Evolutionary conservation across 2,888 invertebrate species (phyloP).

Genomic region (Galeopsomyia nigrocyanea): DNA sequence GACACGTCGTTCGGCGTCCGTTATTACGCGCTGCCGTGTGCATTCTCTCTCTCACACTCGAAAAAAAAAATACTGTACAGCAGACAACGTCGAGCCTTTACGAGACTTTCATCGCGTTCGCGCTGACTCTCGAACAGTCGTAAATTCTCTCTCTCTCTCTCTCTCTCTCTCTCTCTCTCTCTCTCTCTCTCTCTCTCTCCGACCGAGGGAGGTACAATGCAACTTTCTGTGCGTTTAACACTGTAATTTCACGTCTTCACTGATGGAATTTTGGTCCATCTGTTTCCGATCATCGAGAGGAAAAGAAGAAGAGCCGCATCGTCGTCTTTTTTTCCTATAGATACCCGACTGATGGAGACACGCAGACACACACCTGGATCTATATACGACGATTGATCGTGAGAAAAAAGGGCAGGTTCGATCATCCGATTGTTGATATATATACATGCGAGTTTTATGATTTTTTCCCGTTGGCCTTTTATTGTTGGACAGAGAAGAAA

Average conservation of each 20-base stretch:
- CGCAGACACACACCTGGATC: slow-evolving; percentile 10
- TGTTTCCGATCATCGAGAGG: slow-evolving; percentile 43
- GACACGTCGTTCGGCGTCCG: slow-evolving; percentile 48
- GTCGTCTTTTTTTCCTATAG: not conserved
- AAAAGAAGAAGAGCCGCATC: slow-evolving; percentile 29
- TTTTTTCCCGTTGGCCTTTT: too few relatives aligned
- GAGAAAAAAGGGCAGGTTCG: not conserved
- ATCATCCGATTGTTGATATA: too few relatives aligned
- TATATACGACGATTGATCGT: not conserved
- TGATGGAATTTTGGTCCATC: slow-evolving; percentile 37
- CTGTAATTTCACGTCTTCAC: slow-evolving; percentile 58
- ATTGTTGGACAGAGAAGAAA: too few relatives aligned
- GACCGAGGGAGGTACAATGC: too few relatives aligned
- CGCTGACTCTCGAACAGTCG: slow-evolving; percentile 56
- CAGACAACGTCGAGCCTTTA: slow-evolving; percentile 50
- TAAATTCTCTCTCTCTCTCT: too few relatives aligned
- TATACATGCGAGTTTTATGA: too few relatives aligned
- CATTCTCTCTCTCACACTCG: not conserved
- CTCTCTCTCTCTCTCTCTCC: too few relatives aligned
- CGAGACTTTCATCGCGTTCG: slow-evolving; percentile 59
- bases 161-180: too few relatives aligned
- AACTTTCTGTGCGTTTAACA: slow-evolving; percentile 53
- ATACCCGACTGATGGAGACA: not conserved
- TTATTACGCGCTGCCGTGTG: slow-evolving; percentile 39
- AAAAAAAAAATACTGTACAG: too few relatives aligned